Evolutionary conservation across 2,888 invertebrate genomes (phyloP).

Genomic region (Halictus ligatus): DNA sequence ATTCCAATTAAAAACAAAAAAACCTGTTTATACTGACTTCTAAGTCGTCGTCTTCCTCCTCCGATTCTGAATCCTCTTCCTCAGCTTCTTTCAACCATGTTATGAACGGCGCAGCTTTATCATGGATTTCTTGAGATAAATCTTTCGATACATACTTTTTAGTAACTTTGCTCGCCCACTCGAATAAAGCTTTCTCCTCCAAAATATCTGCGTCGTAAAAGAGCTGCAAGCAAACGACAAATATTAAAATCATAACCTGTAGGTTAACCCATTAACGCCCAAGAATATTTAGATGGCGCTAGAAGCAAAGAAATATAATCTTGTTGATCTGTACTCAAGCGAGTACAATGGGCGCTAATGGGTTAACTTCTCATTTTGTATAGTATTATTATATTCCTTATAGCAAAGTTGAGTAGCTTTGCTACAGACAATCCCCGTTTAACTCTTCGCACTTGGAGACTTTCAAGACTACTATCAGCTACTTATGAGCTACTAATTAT

Average conservation of each 20-base stretch:
- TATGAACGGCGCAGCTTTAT: slow-evolving; percentile 96
- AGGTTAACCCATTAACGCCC: too few species aligned
- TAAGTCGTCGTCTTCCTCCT: slow-evolving; percentile 90
- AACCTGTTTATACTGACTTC: slow-evolving; percentile 84
- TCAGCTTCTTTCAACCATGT: slow-evolving; percentile 99
- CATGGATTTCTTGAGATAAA: slow-evolving; percentile 95
- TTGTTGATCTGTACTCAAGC: too few species aligned
- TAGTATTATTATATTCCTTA: background rate
- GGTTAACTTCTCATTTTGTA: background rate
- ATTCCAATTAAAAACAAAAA: background rate
- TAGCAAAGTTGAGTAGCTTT: background rate
- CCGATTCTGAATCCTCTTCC: slow-evolving; percentile 94
- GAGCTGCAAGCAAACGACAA: slow-evolving; percentile 85
- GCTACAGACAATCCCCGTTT: background rate
- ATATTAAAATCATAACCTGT: background rate
- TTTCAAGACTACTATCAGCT: background rate
- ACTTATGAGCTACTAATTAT: too few species aligned
- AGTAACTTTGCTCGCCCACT: slow-evolving; percentile 97
- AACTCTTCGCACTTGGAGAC: background rate
- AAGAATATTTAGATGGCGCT: too few species aligned
- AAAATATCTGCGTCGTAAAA: slow-evolving; percentile 98
- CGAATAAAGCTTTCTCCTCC: slow-evolving; percentile 96
- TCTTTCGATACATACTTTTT: slow-evolving; percentile 98
- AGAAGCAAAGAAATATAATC: too few species aligned
- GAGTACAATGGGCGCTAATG: too few species aligned